Evolutionary conservation across 2,113 vertebrate species (phyloP).

Genomic region (Limnothrissa miodon): DNA sequence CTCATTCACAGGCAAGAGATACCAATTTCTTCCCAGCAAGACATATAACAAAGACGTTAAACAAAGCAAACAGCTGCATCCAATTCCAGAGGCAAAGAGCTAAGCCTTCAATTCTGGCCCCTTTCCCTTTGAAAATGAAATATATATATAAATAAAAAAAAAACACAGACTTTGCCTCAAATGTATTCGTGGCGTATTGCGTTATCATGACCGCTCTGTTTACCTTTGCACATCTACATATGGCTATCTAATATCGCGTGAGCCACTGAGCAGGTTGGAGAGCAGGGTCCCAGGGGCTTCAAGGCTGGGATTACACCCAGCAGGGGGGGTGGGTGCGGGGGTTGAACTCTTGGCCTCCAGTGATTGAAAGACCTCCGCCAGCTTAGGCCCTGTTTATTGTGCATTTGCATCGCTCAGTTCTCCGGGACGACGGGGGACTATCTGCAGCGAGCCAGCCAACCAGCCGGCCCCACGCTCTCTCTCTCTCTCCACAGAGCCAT

Average conservation of each 20-base stretch:
- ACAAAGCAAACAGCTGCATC: slow-evolving; percentile 71
- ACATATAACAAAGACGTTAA: slow-evolving; percentile 69
- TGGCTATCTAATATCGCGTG: slow-evolving; percentile 76
- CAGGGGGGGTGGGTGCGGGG: slow-evolving; percentile 68
- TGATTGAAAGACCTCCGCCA: slow-evolving; percentile 75
- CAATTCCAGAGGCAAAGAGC: slow-evolving; percentile 59
- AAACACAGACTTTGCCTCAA: slow-evolving; percentile 60
- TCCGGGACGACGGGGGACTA: slow-evolving; percentile 58
- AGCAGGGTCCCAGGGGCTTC: slow-evolving; percentile 63
- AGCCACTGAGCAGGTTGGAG: slow-evolving; percentile 66
- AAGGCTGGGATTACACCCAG: slow-evolving; percentile 72
- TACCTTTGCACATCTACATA: slow-evolving; percentile 75
- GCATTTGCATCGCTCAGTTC: slow-evolving; percentile 76
- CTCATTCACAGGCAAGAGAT: slow-evolving; percentile 66
- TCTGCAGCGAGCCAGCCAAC: slow-evolving; percentile 60
- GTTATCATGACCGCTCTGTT: slow-evolving; percentile 69
- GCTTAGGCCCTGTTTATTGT: slow-evolving; percentile 75
- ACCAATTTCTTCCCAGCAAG: slow-evolving; percentile 66
- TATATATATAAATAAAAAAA: slow-evolving; percentile 27
- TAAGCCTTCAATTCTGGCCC: slow-evolving; percentile 70
- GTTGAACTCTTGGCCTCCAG: slow-evolving; percentile 75
- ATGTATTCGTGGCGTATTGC: slow-evolving; percentile 66
- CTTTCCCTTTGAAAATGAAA: slow-evolving; percentile 25
- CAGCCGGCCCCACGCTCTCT: slow-evolving; percentile 61
- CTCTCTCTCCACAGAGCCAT: not conserved